phyloP scores from a whole-genome alignment of 2,797 vertebrate species.

The Buceros bicornis region DNA sequence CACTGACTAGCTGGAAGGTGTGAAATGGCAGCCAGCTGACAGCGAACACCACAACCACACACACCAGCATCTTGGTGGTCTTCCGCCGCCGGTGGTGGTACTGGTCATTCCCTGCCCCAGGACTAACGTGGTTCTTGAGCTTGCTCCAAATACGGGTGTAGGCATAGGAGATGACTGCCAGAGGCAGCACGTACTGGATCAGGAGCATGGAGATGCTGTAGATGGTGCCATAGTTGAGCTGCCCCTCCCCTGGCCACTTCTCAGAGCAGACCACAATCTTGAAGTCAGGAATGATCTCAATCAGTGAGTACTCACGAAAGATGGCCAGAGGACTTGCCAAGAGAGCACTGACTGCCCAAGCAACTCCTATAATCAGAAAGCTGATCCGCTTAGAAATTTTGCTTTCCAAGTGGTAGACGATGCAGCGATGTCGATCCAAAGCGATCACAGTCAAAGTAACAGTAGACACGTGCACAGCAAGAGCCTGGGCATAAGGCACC shows the following conservation, averaged over 20 bases:
- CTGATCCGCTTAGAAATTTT: constrained; percentile 93
- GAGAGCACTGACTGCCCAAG: constrained; percentile 90
- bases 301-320: constrained; percentile 90
- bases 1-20: constrained; percentile 92
- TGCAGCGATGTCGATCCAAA: constrained; percentile 92
- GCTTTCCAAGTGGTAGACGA: constrained; percentile 92
- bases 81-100: constrained; percentile 87
- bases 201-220: constrained; percentile 91
- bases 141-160: constrained; percentile 93
- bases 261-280: constrained; percentile 91
- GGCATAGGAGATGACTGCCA: constrained; percentile 89
- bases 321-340: constrained; percentile 94
- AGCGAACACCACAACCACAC: constrained; percentile 93
- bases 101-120: constrained; percentile 79
- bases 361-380: constrained; percentile 87
- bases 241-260: constrained; percentile 89
- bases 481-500: constrained; percentile 92
- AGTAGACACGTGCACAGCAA: constrained; percentile 94
- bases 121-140: constrained; percentile 86
- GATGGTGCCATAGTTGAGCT: constrained; percentile 85
- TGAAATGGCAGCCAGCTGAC: constrained; percentile 95
- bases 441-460: constrained; percentile 94
- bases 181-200: constrained; percentile 90
- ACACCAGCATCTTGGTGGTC: constrained; percentile 95
- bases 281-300: constrained; percentile 85